Base-by-base conservation (phyloP, 2,797 vertebrate genomes). In the Tapirus indicus region DNA sequence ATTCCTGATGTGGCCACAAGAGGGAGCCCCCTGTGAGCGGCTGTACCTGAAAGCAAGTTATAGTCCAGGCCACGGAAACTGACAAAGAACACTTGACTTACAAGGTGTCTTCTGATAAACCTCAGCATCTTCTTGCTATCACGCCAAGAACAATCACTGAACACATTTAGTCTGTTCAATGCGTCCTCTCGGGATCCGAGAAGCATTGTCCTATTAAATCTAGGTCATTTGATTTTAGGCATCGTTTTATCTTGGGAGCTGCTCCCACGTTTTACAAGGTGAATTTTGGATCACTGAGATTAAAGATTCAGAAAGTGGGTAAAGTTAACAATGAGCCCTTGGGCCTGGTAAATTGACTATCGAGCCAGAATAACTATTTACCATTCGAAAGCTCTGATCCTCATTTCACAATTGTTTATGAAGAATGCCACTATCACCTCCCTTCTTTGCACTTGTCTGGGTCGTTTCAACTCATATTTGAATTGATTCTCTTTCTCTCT, bases 381-480 rank as follows among this genome's bases (percentile, higher is more conserved):
- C 85, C 44, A 25, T 69, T 47, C 75, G 18, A 27, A 90, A 92
- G 88, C 58, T 66, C 68, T 10, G 64, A 54, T 78, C 56, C 32
- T 94, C 84, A 10, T 52, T 72, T 52, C 69, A 20, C 85, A 52
- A 91, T 49, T 71, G 86, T 93, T 87, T 96, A 92, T 85, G 88
- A 92, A 88, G 93, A 79, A 85, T 62, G 58, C 80, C 41, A 32
- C 80, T 78, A 27, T 82, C 79, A 49, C 60, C 32, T 71, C 3
- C 0, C 78, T 96, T 93, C 91, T 85, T 29, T 68, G 18, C 56
- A 0, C 90, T 72, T 84, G 79, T 88, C 94, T 17, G n/a, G 52
- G 44, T 69, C 97, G 72, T 96, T 97, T 93, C 94, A 95, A 47
- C 62, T 80, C 96, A 88, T 97, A 75, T 97, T 92, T 77, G 66